Percentiles rank a stretch among this genome's conserved stretches.
phyloP scores from a whole-genome alignment of 2,797 vertebrate species.

The Etheostoma nigrum region DNA sequence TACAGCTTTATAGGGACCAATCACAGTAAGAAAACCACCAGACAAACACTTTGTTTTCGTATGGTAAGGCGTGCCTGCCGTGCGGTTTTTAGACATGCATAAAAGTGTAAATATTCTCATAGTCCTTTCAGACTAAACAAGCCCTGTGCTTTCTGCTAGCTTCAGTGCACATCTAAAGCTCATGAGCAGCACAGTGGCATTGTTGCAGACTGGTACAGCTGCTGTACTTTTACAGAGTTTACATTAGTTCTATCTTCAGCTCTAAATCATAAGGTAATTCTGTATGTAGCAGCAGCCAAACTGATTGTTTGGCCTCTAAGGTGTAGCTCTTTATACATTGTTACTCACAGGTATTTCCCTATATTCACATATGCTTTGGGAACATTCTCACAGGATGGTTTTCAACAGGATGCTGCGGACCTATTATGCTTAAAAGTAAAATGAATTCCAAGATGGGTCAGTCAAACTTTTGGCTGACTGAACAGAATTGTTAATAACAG shows the following conservation, averaged over 20 bases:
- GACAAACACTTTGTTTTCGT: too few species aligned
- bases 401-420: constrained; percentile 28
- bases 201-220: constrained; percentile 1
- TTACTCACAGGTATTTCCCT: constrained; percentile 45
- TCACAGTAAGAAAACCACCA: too few species aligned
- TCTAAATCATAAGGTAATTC: constrained; percentile 24
- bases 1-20: too few species aligned
- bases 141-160: too few species aligned
- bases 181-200: too few species aligned
- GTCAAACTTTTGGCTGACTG: constrained; percentile 29
- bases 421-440: constrained; percentile 26
- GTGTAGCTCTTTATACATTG: constrained; percentile 25
- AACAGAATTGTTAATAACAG: constrained; percentile 9
- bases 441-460: constrained; percentile 17
- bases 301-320: constrained; percentile 29
- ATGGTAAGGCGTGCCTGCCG: too few species aligned
- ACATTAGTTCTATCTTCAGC: constrained; percentile 22
- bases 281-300: constrained; percentile 10
- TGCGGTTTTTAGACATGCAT: too few species aligned
- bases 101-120: too few species aligned
- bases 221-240: constrained; percentile 1
- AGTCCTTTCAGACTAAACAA: too few species aligned
- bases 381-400: constrained; percentile 23
- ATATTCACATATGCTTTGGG: constrained; percentile 23
- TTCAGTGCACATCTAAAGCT: too few species aligned